Base-by-base conservation (phyloP, 2,888 invertebrate species). In the Xestobium rufovillosum region DNA sequence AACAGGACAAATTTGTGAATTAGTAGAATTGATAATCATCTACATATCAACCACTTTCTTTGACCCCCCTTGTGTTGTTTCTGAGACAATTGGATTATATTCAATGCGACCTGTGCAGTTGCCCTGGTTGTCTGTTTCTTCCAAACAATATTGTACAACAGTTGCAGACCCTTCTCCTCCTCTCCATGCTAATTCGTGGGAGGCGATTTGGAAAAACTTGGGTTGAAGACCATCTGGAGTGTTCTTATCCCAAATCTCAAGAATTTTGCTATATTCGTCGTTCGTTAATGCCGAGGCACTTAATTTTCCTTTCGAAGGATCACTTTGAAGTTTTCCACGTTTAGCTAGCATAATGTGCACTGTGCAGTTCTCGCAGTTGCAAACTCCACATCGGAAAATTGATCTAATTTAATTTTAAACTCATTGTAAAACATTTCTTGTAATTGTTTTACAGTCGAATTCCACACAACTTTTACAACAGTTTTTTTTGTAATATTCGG, bases 11-110 rank as follows among this genome's bases (percentile, higher is more conserved):
- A 33, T 11, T 14, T 41, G 23, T 8, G 25, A 10, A 41, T 45
- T 39, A 14, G 19, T 26, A 11, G 26, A n/a, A 36, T 47, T 46
- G 28, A 29, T 8, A 12, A 35, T 40, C 11, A 49, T 26, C 47
- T 45, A 47, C 14, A 42, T 45, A 23, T 41, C 36, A 4, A 42
- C n/a, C 11, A 11, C 30, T 31, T 37, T 46, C 16, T 38, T 36
- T 8, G 27, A 26, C 9, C 41, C 42, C 13, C 40, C 42, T 44
- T 49, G 41, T 4, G 26, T 11, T 16, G 41, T 47, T 41, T 48
- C 50, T 8, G 38, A 37, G 35, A 47, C 47, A 26, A 41, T 31
- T 4, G 47, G 41, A 34, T 47, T 47, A 31, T 48, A 47, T 39
- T 43, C 47, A 30, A 48, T 33, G 14, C 37, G 35, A 17, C 33